Conservation (phyloP, 2,888 invertebrate genomes). For the Thera obeliscata region DNA sequence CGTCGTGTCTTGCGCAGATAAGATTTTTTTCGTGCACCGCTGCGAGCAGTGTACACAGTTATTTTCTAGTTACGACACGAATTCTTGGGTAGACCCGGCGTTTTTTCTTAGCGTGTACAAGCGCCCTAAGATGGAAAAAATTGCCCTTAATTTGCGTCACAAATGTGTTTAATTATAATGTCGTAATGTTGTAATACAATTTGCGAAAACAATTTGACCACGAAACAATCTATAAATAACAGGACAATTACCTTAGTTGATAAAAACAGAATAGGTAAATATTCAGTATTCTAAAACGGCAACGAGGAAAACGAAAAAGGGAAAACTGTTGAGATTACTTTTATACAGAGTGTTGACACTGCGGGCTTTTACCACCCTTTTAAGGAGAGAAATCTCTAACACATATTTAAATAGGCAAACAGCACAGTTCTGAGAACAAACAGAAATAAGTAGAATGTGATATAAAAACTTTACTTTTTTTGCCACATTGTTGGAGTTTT, state of each 20-base stretch:
- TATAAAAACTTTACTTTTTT: slow-evolving; percentile 47
- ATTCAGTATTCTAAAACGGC: slow-evolving; percentile 42
- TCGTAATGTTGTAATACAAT: too few relatives aligned
- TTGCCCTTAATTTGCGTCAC: too few relatives aligned
- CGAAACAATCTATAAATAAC: slow-evolving; percentile 16
- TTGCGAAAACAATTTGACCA: not conserved
- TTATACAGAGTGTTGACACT: slow-evolving; percentile 77
- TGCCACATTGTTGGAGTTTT: slow-evolving; percentile 12
- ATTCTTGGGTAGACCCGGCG: too few relatives aligned
- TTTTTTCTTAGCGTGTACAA: too few relatives aligned
- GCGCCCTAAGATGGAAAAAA: too few relatives aligned
- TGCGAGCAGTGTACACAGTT: too few relatives aligned
- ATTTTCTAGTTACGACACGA: too few relatives aligned
- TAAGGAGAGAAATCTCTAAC: slow-evolving; percentile 78
- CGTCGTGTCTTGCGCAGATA: too few relatives aligned
- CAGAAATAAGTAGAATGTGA: slow-evolving; percentile 58
- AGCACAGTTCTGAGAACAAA: slow-evolving; percentile 67
- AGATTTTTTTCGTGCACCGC: too few relatives aligned
- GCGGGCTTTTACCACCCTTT: slow-evolving; percentile 81
- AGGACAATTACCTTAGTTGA: slow-evolving; percentile 10
- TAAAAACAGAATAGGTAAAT: slow-evolving; percentile 15
- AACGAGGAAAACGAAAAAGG: slow-evolving; percentile 48
- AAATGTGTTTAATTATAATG: too few relatives aligned
- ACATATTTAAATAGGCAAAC: slow-evolving; percentile 83
- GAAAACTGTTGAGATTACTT: slow-evolving; percentile 78